Conservation (phyloP, 2,113 vertebrate genomes). For the Haemorhous mexicanus region DNA sequence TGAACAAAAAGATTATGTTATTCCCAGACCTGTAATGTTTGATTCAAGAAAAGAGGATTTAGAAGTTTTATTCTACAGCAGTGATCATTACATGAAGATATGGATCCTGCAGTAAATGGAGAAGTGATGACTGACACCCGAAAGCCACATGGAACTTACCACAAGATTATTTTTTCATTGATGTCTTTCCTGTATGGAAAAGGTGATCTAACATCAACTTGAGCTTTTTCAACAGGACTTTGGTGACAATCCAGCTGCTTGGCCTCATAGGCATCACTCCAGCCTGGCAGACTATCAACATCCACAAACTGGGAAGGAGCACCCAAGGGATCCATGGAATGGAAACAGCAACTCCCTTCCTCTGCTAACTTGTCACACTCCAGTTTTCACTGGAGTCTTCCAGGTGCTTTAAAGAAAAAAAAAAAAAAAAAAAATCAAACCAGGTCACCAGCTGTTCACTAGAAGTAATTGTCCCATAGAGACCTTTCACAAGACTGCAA, state of each 20-base stretch:
- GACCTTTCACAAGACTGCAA: neutral
- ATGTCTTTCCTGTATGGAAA: slow-evolving; percentile 88
- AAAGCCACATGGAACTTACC: slow-evolving; percentile 73
- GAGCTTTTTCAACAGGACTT: slow-evolving; percentile 43
- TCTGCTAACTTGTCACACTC: slow-evolving; percentile 28
- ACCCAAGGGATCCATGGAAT: slow-evolving; percentile 94
- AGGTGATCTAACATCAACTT: slow-evolving; percentile 76
- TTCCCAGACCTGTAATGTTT: neutral
- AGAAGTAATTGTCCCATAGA: neutral
- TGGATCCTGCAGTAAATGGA: neutral
- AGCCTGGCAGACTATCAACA: slow-evolving; percentile 81
- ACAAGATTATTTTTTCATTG: slow-evolving; percentile 89
- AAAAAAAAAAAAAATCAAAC: neutral
- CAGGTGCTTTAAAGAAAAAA: slow-evolving; percentile 40
- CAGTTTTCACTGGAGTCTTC: slow-evolving; percentile 50
- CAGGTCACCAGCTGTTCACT: neutral
- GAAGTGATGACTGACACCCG: neutral
- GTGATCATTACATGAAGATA: neutral
- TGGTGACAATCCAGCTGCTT: slow-evolving; percentile 50
- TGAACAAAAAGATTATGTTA: neutral
- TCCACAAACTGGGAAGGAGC: slow-evolving; percentile 94
- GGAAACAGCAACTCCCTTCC: neutral
- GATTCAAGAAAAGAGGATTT: neutral
- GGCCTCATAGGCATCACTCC: slow-evolving; percentile 74
- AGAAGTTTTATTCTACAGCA: neutral